Evolutionary conservation across 1,140 invertebrate species (phyloP).

Genomic region (Phymorhynchus buccinoides): DNA sequence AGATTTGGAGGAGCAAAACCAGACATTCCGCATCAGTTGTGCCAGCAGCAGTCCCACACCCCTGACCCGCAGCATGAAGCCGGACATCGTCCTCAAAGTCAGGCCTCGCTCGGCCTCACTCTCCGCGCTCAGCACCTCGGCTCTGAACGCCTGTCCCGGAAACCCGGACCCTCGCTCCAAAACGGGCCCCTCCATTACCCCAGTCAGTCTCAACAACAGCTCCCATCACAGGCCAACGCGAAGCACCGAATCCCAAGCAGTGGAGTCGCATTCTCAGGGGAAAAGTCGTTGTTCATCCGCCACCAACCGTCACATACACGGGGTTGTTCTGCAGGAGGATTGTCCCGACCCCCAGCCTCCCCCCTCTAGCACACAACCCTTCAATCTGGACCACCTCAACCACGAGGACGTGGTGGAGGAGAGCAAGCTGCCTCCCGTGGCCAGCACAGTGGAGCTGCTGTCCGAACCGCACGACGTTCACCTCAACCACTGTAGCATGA

Average conservation of each 20-base stretch:
- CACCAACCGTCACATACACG: neutral
- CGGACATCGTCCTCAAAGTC: constrained; percentile 20
- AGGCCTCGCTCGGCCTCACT: constrained; percentile 20
- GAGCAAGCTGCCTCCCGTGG: constrained; percentile 31
- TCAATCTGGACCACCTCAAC: neutral
- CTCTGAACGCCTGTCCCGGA: neutral
- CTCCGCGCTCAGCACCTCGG: neutral
- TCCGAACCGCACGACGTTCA: constrained; percentile 26
- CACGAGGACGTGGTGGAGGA: constrained; percentile 23
- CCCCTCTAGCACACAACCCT: neutral
- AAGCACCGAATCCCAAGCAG: neutral
- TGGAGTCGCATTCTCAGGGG: neutral
- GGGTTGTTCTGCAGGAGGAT: neutral
- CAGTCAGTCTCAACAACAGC: neutral
- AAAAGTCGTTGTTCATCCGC: neutral
- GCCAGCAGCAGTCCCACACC: neutral
- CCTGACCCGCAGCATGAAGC: neutral
- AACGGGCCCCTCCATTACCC: neutral
- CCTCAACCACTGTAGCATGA: neutral
- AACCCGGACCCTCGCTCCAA: neutral
- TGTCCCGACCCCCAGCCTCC: neutral
- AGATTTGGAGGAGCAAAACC: neutral
- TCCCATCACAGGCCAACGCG: neutral
- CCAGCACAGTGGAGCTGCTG: constrained; percentile 34
- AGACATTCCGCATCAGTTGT: constrained; percentile 25